Base-by-base conservation (phyloP, 1,140 invertebrate species). In the Saccostrea cuccullata region DNA sequence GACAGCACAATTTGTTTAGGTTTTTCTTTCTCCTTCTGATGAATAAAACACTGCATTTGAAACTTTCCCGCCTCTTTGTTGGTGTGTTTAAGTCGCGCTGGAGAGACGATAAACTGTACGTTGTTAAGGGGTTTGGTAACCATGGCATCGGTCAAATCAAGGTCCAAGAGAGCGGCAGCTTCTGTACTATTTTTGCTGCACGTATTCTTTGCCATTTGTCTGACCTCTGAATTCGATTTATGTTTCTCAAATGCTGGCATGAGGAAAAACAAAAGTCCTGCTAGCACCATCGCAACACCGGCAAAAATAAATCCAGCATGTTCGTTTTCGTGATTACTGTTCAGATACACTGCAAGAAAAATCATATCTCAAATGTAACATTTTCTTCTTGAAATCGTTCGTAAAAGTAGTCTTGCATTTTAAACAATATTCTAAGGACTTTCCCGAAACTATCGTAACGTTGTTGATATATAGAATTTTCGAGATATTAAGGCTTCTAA, bases 221-320 rank as follows among this genome's bases (percentile, higher is more conserved):
- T 91, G 55, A 93, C 90, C 85, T 92, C 93, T 55, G 92, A 90
- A 87, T 94, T 94, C 85, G 93, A 93, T 23, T 90, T 89, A 86
- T 93, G 93, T 30, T 92, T 91, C 86, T 94, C 93, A 84, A 93
- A 92, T 40, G 90, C 90, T 23, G 93, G 93, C 93, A 94, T 94
- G 84, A 90, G 90, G 83, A 93, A 94, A 86, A 94, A 93, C 13
- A 93, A 82, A 5, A 93, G 86, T 64, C 93, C 93, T 5, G 93
- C 93, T 70, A 92, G 84, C 56, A 94, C 84, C 93, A 93, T 93
- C 17, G 91, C 77, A 11, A 90, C 88, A 17, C 93, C 93, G 55
- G 93, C 87, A 85, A 94, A 93, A 36, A 94, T 90, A 87, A 93
- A 93, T 13, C 93, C 92, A 55, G 92, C 92, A 20, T 89, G 86